Evolutionary conservation across 1,140 invertebrate genomes (phyloP).

Genomic region (Nasonia giraulti): DNA sequence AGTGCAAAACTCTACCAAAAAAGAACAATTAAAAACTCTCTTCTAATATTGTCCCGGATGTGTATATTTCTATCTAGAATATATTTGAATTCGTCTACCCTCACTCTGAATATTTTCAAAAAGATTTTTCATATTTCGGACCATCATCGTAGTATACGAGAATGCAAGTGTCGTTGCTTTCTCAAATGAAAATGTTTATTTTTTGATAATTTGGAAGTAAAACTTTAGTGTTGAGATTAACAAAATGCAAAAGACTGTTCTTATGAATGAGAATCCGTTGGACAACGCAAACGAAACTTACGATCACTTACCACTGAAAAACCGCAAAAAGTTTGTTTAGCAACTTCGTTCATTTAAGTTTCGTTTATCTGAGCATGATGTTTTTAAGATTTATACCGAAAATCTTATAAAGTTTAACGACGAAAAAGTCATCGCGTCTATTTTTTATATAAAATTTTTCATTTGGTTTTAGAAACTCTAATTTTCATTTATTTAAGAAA

Average conservation of each 20-base stretch:
- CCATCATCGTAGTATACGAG: no score
- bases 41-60: background rate
- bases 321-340: background rate
- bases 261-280: background rate
- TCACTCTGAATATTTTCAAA: no score
- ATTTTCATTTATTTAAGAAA: no score
- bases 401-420: no score
- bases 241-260: background rate
- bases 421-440: no score
- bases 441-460: no score
- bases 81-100: no score
- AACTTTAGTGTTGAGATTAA: background rate
- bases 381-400: background rate
- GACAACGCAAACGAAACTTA: background rate
- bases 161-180: no score
- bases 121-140: no score
- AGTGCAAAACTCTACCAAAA: background rate
- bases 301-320: background rate
- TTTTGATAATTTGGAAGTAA: background rate
- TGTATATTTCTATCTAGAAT: no score
- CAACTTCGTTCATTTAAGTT: constrained; percentile 9
- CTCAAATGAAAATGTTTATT: background rate
- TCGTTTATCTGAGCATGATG: background rate
- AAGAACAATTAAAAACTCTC: background rate
- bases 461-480: no score